These are phyloP conservation scores for Heterotis niloticus DNA, from an alignment of 2,113 vertebrate genomes.

Conservation along the genomic window DNA sequence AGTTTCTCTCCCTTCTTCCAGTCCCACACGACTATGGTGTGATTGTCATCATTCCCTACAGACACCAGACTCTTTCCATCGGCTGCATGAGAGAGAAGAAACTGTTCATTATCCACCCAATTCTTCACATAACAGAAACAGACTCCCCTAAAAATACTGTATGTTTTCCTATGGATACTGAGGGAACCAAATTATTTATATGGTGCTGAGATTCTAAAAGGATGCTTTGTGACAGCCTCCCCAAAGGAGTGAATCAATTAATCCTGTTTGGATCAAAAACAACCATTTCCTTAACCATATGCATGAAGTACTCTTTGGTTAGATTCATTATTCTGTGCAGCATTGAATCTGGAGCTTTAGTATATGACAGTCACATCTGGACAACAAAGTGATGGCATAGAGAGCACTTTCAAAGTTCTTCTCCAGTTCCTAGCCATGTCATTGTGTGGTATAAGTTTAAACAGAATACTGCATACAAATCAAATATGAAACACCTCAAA, in stretches of 20 bases:
- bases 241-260: neutral
- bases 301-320: neutral
- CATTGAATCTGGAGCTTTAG: neutral
- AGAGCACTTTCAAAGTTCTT: neutral
- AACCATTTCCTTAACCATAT: too few species aligned
- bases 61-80: constrained; percentile 92
- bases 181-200: too few species aligned
- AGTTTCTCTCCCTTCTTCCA: constrained; percentile 96
- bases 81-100: constrained; percentile 58
- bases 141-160: neutral
- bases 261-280: neutral
- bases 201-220: too few species aligned
- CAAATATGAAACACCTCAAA: too few species aligned
- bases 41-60: constrained; percentile 86
- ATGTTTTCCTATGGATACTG: too few species aligned
- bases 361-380: neutral
- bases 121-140: neutral
- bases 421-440: neutral
- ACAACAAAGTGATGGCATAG: neutral
- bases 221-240: too few species aligned
- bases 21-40: constrained; percentile 92
- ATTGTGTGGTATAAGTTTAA: neutral
- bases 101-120: neutral
- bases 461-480: neutral
- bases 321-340: neutral